These are phyloP conservation scores for Scelioninae gen. 1 DNA, from an alignment of 2,888 invertebrate species.

Conservation along the genomic window DNA sequence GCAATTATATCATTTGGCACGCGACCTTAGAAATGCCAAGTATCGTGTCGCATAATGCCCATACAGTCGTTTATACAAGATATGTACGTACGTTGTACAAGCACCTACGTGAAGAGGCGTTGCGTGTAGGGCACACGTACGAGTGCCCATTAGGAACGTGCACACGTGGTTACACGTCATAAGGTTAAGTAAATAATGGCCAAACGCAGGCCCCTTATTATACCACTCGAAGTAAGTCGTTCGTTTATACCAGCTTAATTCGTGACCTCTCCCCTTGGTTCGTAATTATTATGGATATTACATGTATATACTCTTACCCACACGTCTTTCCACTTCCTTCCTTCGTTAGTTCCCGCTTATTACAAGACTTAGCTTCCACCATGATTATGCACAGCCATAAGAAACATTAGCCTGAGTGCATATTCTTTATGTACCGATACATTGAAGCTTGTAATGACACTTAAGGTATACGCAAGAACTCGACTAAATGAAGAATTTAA, in stretches of 20 bases:
- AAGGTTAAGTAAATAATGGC: constrained; percentile 81
- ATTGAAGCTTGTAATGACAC: constrained; percentile 54
- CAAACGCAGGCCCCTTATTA: constrained; percentile 78
- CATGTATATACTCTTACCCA: constrained; percentile 27
- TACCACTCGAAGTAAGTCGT: constrained; percentile 79
- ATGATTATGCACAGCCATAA: constrained; percentile 40
- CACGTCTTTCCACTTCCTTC: constrained; percentile 30
- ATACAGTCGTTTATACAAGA: constrained; percentile 64
- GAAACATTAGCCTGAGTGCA: constrained; percentile 48
- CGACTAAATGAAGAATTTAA: background rate
- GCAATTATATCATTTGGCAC: constrained; percentile 67
- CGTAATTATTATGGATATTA: constrained; percentile 58
- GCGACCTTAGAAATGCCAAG: constrained; percentile 65
- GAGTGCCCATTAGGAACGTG: constrained; percentile 79
- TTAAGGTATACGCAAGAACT: constrained; percentile 9
- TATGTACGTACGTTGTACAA: constrained; percentile 66
- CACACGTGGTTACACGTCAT: constrained; percentile 73
- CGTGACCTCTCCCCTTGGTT: constrained; percentile 58
- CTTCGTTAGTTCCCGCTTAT: constrained; percentile 42
- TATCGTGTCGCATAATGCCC: constrained; percentile 65
- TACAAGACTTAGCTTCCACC: constrained; percentile 27
- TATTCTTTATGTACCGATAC: constrained; percentile 26
- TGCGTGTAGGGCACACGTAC: constrained; percentile 71
- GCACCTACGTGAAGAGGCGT: constrained; percentile 64
- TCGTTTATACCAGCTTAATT: constrained; percentile 77